phyloP scores from a whole-genome alignment of 2,797 vertebrate genomes.

The Chelidonichthys spinosus region DNA sequence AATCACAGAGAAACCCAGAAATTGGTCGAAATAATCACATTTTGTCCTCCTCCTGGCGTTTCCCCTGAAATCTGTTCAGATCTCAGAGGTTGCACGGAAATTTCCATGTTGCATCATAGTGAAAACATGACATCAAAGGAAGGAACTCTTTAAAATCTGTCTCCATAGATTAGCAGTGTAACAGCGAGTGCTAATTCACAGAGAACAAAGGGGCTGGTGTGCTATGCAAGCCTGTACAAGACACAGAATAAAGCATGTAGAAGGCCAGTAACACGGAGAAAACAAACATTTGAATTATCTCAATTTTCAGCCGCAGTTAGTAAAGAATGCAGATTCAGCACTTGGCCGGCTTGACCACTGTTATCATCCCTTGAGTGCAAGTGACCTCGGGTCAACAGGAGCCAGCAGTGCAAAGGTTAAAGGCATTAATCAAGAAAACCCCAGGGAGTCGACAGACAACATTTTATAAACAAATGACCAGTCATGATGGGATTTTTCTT shows the following conservation, averaged over 20 bases:
- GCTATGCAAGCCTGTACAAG: constrained; percentile 27
- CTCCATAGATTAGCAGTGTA: constrained; percentile 64
- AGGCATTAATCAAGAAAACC: constrained; percentile 31
- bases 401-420: constrained; percentile 41
- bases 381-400: constrained; percentile 29
- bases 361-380: constrained; percentile 30
- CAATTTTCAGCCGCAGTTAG: constrained; percentile 10
- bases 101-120: constrained; percentile 78
- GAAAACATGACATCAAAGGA: constrained; percentile 76
- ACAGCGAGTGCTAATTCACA: constrained; percentile 55
- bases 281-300: constrained; percentile 16
- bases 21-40: constrained; percentile 70
- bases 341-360: constrained; percentile 12
- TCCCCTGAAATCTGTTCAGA: constrained; percentile 68
- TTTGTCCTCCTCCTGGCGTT: constrained; percentile 52
- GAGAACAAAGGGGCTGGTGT: constrained; percentile 55
- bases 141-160: constrained; percentile 55
- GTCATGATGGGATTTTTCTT: constrained; percentile 18
- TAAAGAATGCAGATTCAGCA: constrained; percentile 30
- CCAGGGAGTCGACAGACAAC: constrained; percentile 7
- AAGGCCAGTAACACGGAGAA: constrained; percentile 30
- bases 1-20: constrained; percentile 57
- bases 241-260: constrained; percentile 26
- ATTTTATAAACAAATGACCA: constrained; percentile 21
- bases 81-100: constrained; percentile 74